Evolutionary conservation across 2,797 vertebrate genomes (phyloP), one percentile per base, ranked within the genome.

Genomic region (Cuculus canorus): DNA sequence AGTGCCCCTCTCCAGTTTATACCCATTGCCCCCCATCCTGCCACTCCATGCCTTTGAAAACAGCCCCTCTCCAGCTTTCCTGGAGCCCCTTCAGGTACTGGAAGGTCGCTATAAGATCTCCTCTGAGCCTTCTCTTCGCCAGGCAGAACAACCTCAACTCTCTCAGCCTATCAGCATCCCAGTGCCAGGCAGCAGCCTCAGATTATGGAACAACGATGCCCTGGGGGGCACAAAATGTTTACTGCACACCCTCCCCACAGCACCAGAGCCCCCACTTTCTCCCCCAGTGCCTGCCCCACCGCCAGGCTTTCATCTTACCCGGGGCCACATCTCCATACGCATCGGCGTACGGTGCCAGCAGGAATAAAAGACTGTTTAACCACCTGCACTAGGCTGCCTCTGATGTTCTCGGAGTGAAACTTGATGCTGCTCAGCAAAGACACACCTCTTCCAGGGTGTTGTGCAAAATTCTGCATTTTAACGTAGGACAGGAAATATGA

Each of bases 361-460:
- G 76, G 84, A 90, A 47, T 17, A 23, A 48, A 35, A 75, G 8
- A 32, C 10, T 10, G 12, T 33, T 76, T 48, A 80, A 76, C 83
- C 94, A 96, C 96, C 96, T 96, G 96, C 92, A 41, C 57, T 8
- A 14, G 70, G 87, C 96, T 96, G 92, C 73, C 94, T 91, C 94
- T 72, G 81, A 95, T 94, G 60, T 60, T 88, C 96, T 93, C 43
- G 2, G 27, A 95, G 86, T 97, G 96, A 97, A 97, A 97, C 92
- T 81, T 97, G 96, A 97, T 3, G 93, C 97, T 96, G 95, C 94
- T 96, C 68, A 1, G 93, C 89, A 93, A 97, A 94, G 97, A 96
- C 97, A 97, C 96, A 96, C 97, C 97, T 97, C 96, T 97, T 97
- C 88, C 94, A 96, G 96, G 96, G 87, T 95, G 93, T 96, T 97